A percentile compares a stretch with the other conserved stretches of the same genome.
Conservation (phyloP, 2,888 invertebrate genomes). For the Rugalucina vietnamica region DNA sequence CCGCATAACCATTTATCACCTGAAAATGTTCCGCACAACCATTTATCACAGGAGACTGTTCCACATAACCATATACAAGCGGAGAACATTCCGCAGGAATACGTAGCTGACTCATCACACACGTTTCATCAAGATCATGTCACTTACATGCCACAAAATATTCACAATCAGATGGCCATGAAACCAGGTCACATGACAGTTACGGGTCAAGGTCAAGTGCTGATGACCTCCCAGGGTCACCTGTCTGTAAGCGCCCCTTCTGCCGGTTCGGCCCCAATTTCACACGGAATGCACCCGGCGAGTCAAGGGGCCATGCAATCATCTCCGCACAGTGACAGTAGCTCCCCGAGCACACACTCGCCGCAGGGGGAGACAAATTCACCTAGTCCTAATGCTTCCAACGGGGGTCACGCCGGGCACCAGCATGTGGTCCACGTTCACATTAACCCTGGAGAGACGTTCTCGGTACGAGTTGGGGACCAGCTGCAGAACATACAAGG, state of each 20-base stretch:
- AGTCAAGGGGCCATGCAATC: conserved; percentile 7
- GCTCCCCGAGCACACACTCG: conserved; percentile 46
- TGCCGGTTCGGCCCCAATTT: not conserved
- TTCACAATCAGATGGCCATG: conserved; percentile 32
- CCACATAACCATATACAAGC: conserved; percentile 7
- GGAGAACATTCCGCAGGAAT: not conserved
- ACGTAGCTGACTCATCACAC: conserved; percentile 1
- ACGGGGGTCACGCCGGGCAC: conserved; percentile 28
- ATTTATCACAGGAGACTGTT: too few relatives aligned
- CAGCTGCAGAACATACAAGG: conserved; percentile 91
- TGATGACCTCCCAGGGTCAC: conserved; percentile 8
- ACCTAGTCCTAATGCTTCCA: conserved; percentile 56
- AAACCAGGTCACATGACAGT: conserved; percentile 51
- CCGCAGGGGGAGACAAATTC: conserved; percentile 61
- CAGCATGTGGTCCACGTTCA: conserved; percentile 89
- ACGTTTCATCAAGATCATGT: conserved; percentile 14
- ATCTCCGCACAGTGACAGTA: conserved; percentile 33
- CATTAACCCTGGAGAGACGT: conserved; percentile 91
- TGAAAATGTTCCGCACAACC: too few relatives aligned
- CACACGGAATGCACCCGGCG: not conserved
- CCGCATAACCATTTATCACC: too few relatives aligned
- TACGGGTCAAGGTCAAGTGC: conserved; percentile 42
- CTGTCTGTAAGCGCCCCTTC: not conserved
- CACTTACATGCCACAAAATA: conserved; percentile 25
- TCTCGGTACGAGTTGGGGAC: conserved; percentile 90